Conservation (phyloP, 2,888 invertebrate species). For the Drosophila greeni region DNA sequence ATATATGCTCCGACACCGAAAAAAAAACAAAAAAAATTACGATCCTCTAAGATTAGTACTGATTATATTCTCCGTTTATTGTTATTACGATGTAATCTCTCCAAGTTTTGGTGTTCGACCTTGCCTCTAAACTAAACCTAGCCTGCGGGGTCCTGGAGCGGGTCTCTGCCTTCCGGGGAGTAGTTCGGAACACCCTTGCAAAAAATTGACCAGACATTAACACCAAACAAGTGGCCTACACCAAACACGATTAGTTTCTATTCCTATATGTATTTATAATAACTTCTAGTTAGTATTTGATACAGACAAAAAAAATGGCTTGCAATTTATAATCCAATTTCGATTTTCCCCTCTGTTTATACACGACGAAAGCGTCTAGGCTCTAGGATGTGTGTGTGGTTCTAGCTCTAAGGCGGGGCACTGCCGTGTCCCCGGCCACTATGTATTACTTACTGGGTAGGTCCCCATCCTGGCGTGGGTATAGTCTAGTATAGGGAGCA, state of each 20-base stretch:
- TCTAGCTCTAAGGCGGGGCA: slow-evolving; percentile 36
- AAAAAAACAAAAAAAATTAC: slow-evolving; percentile 42
- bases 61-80: slow-evolving; percentile 56
- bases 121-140: slow-evolving; percentile 53
- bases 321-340: slow-evolving; percentile 44
- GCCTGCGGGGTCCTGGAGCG: slow-evolving; percentile 13
- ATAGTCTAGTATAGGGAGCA: slow-evolving; percentile 3
- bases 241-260: slow-evolving; percentile 26
- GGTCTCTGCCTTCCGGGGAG: not conserved
- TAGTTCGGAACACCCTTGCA: slow-evolving; percentile 13
- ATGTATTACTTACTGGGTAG: slow-evolving; percentile 3
- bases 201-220: slow-evolving; percentile 67
- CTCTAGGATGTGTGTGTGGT: slow-evolving; percentile 52
- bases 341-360: slow-evolving; percentile 26
- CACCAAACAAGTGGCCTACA: slow-evolving; percentile 61
- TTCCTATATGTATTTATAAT: slow-evolving; percentile 14
- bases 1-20: slow-evolving; percentile 15
- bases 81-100: not conserved
- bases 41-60: slow-evolving; percentile 42
- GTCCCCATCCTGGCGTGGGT: not conserved
- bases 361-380: slow-evolving; percentile 62
- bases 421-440: slow-evolving; percentile 5
- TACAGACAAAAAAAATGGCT: slow-evolving; percentile 53
- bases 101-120: slow-evolving; percentile 57
- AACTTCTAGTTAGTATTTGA: slow-evolving; percentile 64